Percentiles rank a stretch among this genome's conserved stretches.
phyloP scores from a whole-genome alignment of 2,797 vertebrate species.

The Meriones psammophilus region DNA sequence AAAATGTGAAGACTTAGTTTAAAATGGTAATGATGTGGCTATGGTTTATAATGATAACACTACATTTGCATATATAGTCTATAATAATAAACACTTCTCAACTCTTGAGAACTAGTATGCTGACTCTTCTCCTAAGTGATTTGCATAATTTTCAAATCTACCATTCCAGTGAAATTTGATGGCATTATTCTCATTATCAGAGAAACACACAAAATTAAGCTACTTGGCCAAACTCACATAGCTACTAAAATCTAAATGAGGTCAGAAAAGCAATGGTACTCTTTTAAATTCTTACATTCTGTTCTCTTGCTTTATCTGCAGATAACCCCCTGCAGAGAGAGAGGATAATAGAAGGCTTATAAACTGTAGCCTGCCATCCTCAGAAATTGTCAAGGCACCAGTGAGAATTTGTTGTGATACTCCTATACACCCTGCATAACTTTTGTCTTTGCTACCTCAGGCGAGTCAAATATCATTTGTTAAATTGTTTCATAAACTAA shows the following conservation, averaged over 20 bases:
- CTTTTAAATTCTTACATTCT: neutral
- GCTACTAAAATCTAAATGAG: neutral
- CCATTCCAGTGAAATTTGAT: neutral
- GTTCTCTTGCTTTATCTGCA: neutral
- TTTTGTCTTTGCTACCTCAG: neutral
- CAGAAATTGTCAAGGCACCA: neutral
- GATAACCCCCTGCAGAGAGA: neutral
- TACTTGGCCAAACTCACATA: slow-evolving; percentile 10
- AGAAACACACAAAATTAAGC: neutral
- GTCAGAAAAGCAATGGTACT: neutral
- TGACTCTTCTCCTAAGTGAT: neutral
- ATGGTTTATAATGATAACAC: neutral
- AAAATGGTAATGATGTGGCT: neutral
- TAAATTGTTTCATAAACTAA: neutral
- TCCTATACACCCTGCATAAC: neutral
- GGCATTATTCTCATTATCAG: neutral
- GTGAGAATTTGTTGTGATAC: neutral
- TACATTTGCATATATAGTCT: neutral
- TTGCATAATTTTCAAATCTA: neutral
- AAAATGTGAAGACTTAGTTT: neutral
- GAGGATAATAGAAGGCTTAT: neutral
- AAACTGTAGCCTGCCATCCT: neutral
- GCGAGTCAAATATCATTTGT: neutral
- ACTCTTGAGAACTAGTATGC: neutral
- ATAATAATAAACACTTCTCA: neutral